Evolutionary conservation across 2,797 vertebrate genomes (phyloP).

Genomic region (Aquila chrysaetos): DNA sequence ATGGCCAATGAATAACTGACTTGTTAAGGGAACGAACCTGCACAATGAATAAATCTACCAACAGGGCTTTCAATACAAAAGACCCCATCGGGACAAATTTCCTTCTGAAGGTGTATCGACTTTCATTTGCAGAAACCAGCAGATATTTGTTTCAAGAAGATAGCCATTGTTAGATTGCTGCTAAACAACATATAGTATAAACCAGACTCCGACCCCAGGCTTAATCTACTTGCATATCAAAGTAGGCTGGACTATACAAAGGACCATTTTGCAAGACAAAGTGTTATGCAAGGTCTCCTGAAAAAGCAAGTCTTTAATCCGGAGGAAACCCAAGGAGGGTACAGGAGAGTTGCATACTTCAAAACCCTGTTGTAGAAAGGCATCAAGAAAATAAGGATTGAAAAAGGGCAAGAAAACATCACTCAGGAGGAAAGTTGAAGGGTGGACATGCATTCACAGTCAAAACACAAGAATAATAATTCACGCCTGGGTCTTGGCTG

Average conservation of each 20-base stretch:
- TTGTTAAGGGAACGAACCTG: conserved; percentile 43
- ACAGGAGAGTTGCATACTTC: neutral
- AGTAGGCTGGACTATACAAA: neutral
- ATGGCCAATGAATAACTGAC: conserved; percentile 63
- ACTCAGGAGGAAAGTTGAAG: neutral
- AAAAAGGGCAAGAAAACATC: neutral
- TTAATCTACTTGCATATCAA: neutral
- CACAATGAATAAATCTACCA: conserved; percentile 65
- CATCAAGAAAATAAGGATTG: neutral
- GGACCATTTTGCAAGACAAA: neutral
- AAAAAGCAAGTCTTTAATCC: neutral
- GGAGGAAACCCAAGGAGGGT: neutral
- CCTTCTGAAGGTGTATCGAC: conserved; percentile 42
- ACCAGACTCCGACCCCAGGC: neutral
- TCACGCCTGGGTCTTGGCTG: neutral
- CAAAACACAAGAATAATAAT: neutral
- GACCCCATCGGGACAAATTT: conserved; percentile 48
- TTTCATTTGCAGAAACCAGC: conserved; percentile 45
- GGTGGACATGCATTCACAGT: neutral
- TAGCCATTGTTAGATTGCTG: neutral
- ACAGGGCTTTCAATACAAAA: conserved; percentile 46
- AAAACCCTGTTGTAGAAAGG: neutral
- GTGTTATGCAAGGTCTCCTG: neutral
- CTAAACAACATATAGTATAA: neutral
- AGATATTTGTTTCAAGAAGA: conserved; percentile 38